These are phyloP conservation scores for Mycalesis mineus DNA, from an alignment of 2,888 invertebrate genomes.

Conservation along the genomic window DNA sequence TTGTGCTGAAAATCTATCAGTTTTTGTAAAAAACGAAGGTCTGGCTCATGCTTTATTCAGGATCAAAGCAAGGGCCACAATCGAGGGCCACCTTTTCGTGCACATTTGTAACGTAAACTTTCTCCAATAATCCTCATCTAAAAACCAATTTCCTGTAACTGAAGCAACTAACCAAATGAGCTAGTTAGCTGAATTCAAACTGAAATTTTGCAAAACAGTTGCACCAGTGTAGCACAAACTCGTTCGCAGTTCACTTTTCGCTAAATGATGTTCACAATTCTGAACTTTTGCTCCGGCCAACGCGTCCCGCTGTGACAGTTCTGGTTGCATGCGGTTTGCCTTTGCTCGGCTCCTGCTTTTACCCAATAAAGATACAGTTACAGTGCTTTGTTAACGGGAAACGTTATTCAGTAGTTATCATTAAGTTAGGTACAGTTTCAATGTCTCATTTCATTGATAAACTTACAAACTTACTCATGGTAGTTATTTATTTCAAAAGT, in stretches of 20 bases:
- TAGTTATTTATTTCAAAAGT: too few relatives aligned
- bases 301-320: background rate
- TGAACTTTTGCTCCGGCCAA: background rate
- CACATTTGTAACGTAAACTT: background rate
- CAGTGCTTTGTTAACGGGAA: background rate
- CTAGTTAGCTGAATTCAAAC: background rate
- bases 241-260: constrained; percentile 5
- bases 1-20: too few relatives aligned
- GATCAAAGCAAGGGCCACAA: too few relatives aligned
- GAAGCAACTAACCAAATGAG: background rate
- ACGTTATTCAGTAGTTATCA: background rate
- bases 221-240: background rate
- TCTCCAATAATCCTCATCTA: background rate
- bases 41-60: too few relatives aligned
- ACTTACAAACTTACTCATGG: too few relatives aligned
- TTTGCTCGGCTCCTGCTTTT: background rate
- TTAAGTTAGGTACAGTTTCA: too few relatives aligned
- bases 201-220: background rate
- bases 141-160: background rate
- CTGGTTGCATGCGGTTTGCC: background rate
- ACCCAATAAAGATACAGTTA: background rate
- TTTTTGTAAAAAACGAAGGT: too few relatives aligned
- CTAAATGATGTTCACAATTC: constrained; percentile 2
- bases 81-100: background rate
- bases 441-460: too few relatives aligned